Conservation (phyloP, 2,888 invertebrate species). For the Dolomedes plantarius region DNA sequence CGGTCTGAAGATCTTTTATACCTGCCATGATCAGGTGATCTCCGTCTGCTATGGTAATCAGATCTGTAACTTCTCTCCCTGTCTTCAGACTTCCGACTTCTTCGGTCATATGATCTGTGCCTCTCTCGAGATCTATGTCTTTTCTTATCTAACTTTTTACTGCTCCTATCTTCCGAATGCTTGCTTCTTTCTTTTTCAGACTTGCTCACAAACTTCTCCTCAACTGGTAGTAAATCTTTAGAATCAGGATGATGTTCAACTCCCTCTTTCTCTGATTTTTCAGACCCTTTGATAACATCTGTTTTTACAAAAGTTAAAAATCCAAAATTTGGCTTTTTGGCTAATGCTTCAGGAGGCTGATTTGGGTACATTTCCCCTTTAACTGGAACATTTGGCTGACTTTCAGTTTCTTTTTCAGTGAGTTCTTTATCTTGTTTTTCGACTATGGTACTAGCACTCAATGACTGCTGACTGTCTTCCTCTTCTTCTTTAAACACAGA, state of each 20-base stretch:
- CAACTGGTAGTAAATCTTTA: neutral
- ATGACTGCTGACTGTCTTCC: constrained; percentile 39
- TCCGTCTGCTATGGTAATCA: constrained; percentile 29
- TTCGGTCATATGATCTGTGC: constrained; percentile 24
- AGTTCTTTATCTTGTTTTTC: constrained; percentile 6
- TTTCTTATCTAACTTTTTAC: constrained; percentile 5
- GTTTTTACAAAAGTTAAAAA: constrained; percentile 69
- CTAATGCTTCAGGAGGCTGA: constrained; percentile 56
- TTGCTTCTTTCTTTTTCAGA: neutral
- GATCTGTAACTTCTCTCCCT: neutral
- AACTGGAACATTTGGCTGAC: neutral
- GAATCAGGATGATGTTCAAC: neutral
- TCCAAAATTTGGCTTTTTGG: constrained; percentile 69
- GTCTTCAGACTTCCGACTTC: neutral
- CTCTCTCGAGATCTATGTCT: neutral
- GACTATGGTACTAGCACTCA: neutral
- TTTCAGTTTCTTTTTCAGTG: neutral
- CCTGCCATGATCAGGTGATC: constrained; percentile 20
- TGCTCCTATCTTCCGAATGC: neutral
- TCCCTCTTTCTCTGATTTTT: constrained; percentile 24
- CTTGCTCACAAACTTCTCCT: neutral
- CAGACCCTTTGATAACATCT: constrained; percentile 44
- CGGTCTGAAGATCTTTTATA: neutral
- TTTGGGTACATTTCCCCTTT: constrained; percentile 61
- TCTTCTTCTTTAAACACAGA: constrained; percentile 62